phyloP scores from a whole-genome alignment of 1,140 invertebrate species.

The Himalopsyche phryganea region DNA sequence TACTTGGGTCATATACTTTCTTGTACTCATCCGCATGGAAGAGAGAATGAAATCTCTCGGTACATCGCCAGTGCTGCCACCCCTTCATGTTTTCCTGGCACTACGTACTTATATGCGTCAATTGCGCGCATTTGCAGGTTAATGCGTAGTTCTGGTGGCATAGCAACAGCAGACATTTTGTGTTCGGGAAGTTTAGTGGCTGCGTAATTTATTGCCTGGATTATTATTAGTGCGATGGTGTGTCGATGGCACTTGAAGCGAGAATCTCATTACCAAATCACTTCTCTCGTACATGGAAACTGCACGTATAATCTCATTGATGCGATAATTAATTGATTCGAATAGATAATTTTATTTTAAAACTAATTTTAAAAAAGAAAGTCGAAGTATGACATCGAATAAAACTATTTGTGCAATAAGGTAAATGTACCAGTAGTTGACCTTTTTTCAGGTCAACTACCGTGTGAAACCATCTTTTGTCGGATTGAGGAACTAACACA shows the following conservation, averaged over 20 bases:
- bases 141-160: constrained; percentile 26
- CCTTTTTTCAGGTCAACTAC: no score
- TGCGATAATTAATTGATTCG: background rate
- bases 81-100: constrained; percentile 16
- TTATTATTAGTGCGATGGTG: constrained; percentile 9
- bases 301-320: background rate
- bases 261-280: background rate
- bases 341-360: no score
- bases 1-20: background rate
- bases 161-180: constrained; percentile 13
- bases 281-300: background rate
- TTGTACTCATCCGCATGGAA: constrained; percentile 1
- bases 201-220: constrained; percentile 12
- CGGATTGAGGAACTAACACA: no score
- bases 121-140: constrained; percentile 33
- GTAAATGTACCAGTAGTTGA: no score
- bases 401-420: no score
- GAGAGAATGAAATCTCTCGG: constrained; percentile 22
- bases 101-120: constrained; percentile 10
- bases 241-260: background rate
- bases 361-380: no score
- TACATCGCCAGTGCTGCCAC: constrained; percentile 9
- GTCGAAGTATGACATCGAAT: no score
- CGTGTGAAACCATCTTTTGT: no score
- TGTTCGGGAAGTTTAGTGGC: background rate